Conservation (phyloP, 1,140 invertebrate genomes). For the Lysiphlebus fabarum region DNA sequence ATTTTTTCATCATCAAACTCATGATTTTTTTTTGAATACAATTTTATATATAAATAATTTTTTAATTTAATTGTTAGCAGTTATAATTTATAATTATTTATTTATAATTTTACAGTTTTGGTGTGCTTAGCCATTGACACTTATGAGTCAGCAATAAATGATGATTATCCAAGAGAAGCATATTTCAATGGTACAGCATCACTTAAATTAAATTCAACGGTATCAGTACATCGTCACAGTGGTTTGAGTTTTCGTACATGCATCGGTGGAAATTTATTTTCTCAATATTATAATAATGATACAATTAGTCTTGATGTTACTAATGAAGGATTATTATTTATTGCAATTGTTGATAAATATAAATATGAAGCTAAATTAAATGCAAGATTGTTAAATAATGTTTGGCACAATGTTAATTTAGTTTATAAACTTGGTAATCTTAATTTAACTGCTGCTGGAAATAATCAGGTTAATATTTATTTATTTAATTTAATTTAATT, state of each 20-base stretch:
- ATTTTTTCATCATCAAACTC: no score
- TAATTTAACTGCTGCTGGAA: constrained; percentile 59
- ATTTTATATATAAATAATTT: no score
- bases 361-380: constrained; percentile 63
- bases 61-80: no score
- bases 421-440: constrained; percentile 65
- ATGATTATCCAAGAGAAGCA: constrained; percentile 64
- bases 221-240: constrained; percentile 72
- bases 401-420: constrained; percentile 76
- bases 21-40: no score
- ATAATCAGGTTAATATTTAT: constrained; percentile 48
- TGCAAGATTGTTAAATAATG: constrained; percentile 70
- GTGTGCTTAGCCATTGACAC: constrained; percentile 34
- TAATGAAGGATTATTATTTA: constrained; percentile 66
- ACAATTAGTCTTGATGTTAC: constrained; percentile 65
- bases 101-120: constrained; percentile 42
- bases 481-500: constrained; percentile 14
- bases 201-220: constrained; percentile 64
- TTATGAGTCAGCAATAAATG: constrained; percentile 16
- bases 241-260: constrained; percentile 79
- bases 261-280: constrained; percentile 70
- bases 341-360: constrained; percentile 56
- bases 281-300: constrained; percentile 66
- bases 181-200: constrained; percentile 78
- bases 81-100: no score